These are phyloP conservation scores for Orthosia cruda DNA, from an alignment of 2,888 invertebrate genomes.

Conservation along the genomic window DNA sequence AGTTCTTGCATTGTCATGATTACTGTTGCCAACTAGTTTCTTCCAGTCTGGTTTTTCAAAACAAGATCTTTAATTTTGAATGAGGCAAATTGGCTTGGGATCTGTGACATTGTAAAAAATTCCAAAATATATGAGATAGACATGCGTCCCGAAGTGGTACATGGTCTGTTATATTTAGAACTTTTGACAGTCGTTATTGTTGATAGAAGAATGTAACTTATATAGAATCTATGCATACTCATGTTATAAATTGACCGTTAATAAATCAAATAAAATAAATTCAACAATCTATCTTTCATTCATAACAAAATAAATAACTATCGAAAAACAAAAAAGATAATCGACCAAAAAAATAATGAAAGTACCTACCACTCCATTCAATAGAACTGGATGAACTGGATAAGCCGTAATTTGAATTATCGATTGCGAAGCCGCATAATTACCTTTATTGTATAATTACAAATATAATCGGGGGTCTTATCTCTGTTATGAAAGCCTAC, in stretches of 20 bases:
- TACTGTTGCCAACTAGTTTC: background rate
- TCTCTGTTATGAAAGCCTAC: slow-evolving; percentile 54
- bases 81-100: background rate
- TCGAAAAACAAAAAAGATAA: slow-evolving; percentile 4
- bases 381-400: slow-evolving; percentile 56
- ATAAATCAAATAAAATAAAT: background rate
- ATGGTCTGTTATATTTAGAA: too few species aligned
- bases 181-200: too few species aligned
- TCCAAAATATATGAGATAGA: too few species aligned
- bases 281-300: background rate
- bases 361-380: slow-evolving; percentile 11
- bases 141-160: too few species aligned
- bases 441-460: slow-evolving; percentile 63
- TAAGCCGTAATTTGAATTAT: slow-evolving; percentile 44
- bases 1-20: too few species aligned
- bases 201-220: too few species aligned
- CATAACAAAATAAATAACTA: background rate
- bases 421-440: slow-evolving; percentile 56
- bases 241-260: too few species aligned
- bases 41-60: background rate
- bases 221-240: too few species aligned
- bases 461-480: slow-evolving; percentile 64
- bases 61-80: background rate
- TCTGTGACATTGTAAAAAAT: too few species aligned
- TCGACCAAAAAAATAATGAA: background rate